These are phyloP conservation scores for Myotis findleyi DNA, from an alignment of 2,797 vertebrate genomes.

Conservation along the genomic window DNA sequence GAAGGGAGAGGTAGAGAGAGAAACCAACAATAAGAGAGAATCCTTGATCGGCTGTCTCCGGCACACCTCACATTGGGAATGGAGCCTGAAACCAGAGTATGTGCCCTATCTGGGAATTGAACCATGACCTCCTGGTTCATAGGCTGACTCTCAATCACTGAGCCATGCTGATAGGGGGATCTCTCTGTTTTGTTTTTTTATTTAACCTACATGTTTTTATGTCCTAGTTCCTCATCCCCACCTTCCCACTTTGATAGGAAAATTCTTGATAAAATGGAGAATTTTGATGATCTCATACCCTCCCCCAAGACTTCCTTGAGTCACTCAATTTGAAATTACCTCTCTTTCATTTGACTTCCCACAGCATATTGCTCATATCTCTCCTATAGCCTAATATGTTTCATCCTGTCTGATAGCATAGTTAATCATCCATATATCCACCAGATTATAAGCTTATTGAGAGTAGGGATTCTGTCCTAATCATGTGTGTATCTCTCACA, in stretches of 20 bases:
- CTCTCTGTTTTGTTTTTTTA: background rate
- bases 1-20: too few species aligned
- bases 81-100: too few species aligned
- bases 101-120: too few species aligned
- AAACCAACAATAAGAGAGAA: too few species aligned
- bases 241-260: background rate
- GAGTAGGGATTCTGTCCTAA: background rate
- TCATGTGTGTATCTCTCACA: background rate
- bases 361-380: background rate
- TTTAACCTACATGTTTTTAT: background rate
- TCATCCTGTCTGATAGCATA: background rate
- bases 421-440: background rate
- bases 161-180: too few species aligned
- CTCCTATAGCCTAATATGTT: background rate
- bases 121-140: too few species aligned
- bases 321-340: background rate
- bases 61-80: too few species aligned
- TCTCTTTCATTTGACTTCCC: background rate
- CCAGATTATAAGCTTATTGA: background rate
- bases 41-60: too few species aligned
- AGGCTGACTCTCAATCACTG: too few species aligned
- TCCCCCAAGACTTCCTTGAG: background rate
- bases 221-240: background rate
- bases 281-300: background rate
- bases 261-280: background rate